A percentile compares a stretch with the other conserved stretches of the same genome.
Conservation (phyloP, 2,888 invertebrate genomes). For the Azorinus chamasolen region DNA sequence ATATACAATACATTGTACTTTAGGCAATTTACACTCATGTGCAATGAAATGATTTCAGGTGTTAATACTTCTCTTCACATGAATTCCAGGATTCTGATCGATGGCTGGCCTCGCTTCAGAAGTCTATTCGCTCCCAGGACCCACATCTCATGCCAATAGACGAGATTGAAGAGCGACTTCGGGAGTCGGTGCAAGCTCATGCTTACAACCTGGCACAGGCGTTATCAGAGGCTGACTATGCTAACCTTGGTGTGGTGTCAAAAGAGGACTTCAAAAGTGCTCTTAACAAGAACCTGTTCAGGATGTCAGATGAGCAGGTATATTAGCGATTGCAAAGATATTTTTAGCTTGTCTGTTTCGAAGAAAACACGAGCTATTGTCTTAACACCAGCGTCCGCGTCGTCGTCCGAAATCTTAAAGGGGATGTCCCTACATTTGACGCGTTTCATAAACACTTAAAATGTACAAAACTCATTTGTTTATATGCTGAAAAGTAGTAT, state of each 20-base stretch:
- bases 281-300: conserved; percentile 74
- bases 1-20: no score
- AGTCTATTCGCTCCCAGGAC: conserved; percentile 64
- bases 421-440: no score
- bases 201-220: conserved; percentile 76
- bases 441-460: no score
- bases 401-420: no score
- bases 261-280: conserved; percentile 77
- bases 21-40: no score
- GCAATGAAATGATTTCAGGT: no score
- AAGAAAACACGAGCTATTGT: no score
- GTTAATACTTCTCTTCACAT: no score
- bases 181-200: conserved; percentile 79
- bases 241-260: conserved; percentile 81
- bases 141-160: conserved; percentile 69
- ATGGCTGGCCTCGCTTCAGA: conserved; percentile 75
- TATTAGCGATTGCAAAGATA: neutral
- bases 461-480: no score
- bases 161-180: conserved; percentile 77
- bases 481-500: no score
- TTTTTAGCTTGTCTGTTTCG: no score
- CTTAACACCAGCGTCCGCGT: no score
- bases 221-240: conserved; percentile 82
- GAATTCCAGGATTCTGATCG: conserved; percentile 74
- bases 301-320: conserved; percentile 81